A percentile compares a stretch with the other conserved stretches of the same genome.
These are phyloP conservation scores for Nautilus pompilius DNA, from an alignment of 1,140 invertebrate species.

Conservation along the genomic window DNA sequence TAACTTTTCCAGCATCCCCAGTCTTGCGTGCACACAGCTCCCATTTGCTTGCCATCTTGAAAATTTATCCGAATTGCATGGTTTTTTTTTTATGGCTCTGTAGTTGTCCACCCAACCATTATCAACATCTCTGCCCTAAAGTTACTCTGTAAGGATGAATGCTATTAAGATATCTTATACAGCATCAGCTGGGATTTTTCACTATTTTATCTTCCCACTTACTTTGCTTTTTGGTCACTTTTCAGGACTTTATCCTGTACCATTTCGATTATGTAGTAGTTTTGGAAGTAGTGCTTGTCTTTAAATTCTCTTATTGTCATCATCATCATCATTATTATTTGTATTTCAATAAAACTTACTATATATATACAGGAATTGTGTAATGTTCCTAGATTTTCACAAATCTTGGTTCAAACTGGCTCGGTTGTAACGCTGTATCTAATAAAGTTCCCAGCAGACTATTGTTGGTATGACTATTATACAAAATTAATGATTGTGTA, in stretches of 20 bases:
- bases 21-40: background rate
- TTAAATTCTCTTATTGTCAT: too few species aligned
- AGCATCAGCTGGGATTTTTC: background rate
- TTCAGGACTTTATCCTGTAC: slow-evolving; percentile 43
- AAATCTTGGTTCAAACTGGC: too few species aligned
- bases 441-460: too few species aligned
- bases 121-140: slow-evolving; percentile 6
- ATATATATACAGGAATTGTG: too few species aligned
- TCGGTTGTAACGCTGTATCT: too few species aligned
- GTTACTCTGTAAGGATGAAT: slow-evolving; percentile 6
- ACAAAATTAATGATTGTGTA: too few species aligned
- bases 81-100: background rate
- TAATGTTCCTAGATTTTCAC: too few species aligned
- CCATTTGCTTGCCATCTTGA: slow-evolving; percentile 26
- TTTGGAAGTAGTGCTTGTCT: too few species aligned
- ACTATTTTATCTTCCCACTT: slow-evolving; percentile 19
- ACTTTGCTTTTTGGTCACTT: slow-evolving; percentile 39
- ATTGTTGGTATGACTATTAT: too few species aligned
- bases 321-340: too few species aligned
- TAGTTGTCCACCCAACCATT: background rate
- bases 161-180: background rate
- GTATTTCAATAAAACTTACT: too few species aligned
- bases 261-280: slow-evolving; percentile 36
- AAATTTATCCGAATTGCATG: slow-evolving; percentile 11
- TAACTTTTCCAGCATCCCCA: background rate